These are phyloP conservation scores for Melanostoma mellinum DNA, from an alignment of 2,888 invertebrate genomes.

Conservation along the genomic window DNA sequence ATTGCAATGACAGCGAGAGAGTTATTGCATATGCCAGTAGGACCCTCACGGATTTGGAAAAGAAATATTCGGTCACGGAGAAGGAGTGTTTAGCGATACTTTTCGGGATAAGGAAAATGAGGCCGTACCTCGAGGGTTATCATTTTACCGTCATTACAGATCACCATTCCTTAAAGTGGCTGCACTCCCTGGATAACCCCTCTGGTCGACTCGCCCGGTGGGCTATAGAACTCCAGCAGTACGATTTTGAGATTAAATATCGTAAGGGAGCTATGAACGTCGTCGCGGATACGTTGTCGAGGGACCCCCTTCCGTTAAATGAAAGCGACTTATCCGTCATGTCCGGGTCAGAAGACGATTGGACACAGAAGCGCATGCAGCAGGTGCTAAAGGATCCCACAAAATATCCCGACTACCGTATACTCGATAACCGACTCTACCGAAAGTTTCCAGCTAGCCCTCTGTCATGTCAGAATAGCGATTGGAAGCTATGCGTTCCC, in stretches of 20 bases:
- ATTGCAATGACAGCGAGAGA: too few relatives aligned
- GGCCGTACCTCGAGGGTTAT: background rate
- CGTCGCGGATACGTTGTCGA: background rate
- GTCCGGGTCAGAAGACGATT: background rate
- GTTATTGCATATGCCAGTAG: background rate
- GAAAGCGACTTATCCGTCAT: background rate
- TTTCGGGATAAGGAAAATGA: slow-evolving; percentile 3
- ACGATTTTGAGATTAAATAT: background rate
- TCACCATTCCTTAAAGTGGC: background rate
- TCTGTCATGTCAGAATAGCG: too few relatives aligned
- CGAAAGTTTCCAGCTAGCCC: too few relatives aligned
- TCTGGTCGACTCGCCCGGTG: background rate
- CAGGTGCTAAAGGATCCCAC: too few relatives aligned
- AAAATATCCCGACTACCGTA: too few relatives aligned
- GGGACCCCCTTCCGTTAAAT: background rate
- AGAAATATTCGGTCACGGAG: background rate
- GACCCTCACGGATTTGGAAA: background rate
- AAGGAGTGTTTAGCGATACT: background rate
- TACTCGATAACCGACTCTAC: too few relatives aligned
- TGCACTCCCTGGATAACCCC: background rate
- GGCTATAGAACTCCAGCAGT: background rate
- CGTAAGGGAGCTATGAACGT: background rate
- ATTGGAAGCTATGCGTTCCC: too few relatives aligned
- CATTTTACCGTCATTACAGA: background rate
- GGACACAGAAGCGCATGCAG: background rate